Evolutionary conservation across 2,113 vertebrate genomes (phyloP).

Genomic region (Hiodon tergisus): DNA sequence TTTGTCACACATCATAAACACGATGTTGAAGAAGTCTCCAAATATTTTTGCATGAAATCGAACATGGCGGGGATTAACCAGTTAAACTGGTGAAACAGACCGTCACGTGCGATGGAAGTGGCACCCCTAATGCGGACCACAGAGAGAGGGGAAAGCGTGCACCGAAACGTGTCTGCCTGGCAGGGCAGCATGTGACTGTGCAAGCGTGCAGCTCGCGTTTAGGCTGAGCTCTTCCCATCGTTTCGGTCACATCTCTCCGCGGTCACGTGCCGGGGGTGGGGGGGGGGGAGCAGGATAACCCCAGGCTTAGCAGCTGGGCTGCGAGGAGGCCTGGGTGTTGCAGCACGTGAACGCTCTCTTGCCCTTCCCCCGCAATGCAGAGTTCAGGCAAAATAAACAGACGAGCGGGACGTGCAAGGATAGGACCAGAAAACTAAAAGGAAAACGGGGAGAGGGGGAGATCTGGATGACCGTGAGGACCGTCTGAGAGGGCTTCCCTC

Average conservation of each 20-base stretch:
- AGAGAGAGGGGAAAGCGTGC: neutral
- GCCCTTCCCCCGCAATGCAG: neutral
- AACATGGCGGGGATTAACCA: too few species aligned
- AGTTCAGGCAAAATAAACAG: neutral
- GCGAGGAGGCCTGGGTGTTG: neutral
- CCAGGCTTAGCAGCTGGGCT: neutral
- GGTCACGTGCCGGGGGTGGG: constrained; percentile 4
- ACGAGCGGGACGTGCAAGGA: neutral
- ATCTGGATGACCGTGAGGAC: neutral
- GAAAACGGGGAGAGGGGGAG: neutral
- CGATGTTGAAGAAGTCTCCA: too few species aligned
- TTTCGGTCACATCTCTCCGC: neutral
- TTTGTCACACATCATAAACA: too few species aligned
- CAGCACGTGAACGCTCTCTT: neutral
- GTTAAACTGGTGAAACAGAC: neutral
- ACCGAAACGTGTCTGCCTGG: constrained; percentile 26
- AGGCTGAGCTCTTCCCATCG: constrained; percentile 18
- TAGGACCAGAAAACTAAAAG: neutral
- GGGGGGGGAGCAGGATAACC: neutral
- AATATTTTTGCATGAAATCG: too few species aligned
- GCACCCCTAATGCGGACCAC: neutral
- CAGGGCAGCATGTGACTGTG: constrained; percentile 36
- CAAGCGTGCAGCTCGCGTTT: constrained; percentile 26
- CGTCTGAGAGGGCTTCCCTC: constrained; percentile 7
- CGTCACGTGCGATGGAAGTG: neutral